Conservation (phyloP, 2,888 invertebrate species). For the Aelia acuminata region DNA sequence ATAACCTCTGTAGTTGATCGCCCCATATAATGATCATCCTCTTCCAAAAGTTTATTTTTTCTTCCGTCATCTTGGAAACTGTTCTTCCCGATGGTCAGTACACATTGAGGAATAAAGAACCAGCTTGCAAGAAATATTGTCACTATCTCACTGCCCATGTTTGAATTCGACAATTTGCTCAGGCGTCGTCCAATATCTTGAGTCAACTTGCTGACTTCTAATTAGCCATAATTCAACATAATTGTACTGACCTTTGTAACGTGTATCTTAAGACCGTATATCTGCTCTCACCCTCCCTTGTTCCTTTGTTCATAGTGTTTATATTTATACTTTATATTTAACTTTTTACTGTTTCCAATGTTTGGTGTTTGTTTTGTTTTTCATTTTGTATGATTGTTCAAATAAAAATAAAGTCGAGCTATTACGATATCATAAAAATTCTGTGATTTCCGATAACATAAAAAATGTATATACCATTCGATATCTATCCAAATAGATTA, state of each 20-base stretch:
- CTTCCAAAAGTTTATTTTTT: too few species aligned
- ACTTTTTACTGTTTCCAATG: too few species aligned
- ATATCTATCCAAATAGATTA: too few species aligned
- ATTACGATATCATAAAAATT: too few species aligned
- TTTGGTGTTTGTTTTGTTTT: too few species aligned
- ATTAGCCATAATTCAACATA: slow-evolving; percentile 21
- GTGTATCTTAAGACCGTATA: background rate
- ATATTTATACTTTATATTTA: too few species aligned
- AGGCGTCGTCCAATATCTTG: slow-evolving; percentile 33
- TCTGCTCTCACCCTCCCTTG: background rate
- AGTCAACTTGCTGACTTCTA: background rate
- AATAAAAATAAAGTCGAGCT: too few species aligned
- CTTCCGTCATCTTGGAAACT: background rate
- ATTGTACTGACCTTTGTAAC: background rate
- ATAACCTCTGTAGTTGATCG: too few species aligned
- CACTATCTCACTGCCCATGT: background rate
- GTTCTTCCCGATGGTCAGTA: background rate
- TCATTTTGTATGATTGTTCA: too few species aligned
- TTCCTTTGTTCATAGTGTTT: background rate
- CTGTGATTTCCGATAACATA: too few species aligned
- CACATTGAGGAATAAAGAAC: background rate
- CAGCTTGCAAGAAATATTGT: slow-evolving; percentile 5
- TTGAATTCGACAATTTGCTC: background rate
- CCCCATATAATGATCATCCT: too few species aligned
- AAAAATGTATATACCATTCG: too few species aligned